Evolutionary conservation across 2,888 invertebrate genomes (phyloP), one percentile per base, ranked within the genome.

Genomic region (Caenorhabditis sp.): DNA sequence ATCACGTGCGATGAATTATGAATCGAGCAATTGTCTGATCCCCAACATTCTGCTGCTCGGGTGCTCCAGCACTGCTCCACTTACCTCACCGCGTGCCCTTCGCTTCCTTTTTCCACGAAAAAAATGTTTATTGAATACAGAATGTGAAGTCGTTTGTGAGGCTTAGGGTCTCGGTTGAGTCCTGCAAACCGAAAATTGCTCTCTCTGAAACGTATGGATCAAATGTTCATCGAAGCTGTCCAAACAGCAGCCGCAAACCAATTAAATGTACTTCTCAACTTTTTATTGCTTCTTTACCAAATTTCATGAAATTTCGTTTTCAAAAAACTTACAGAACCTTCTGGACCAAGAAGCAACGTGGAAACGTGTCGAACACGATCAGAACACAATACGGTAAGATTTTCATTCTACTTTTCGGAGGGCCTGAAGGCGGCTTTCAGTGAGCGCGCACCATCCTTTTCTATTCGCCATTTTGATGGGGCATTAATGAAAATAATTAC

Each of bases 51-150:
- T 59, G 15, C 37, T 41, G 39, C 39, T 30, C 45, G 22, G 39
- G 35, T 22, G 15, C 63, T 27, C 27, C 17, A 26, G 13, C 37
- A 26, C 30, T 53, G 46, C 65, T 65, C 58, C 70, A 58, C 43
- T 59, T 70, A 59, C 70, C 70, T 70, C 45, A 27, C 50, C 30
- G 41, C 37, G 20, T 70, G 53, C 59, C 53, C 45, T 59, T 59
- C 53, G 39, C 35, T 53, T 52, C 45, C 50, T 50, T 48, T 50
- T 52, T 52, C 43, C 50, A 32, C 45, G 39, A n/a, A 2, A 65
- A 65, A 70, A 70, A 53, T 70, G 70, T 70, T 70, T 70, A 70
- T 70, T 70, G 70, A 70, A 70, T 70, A 70, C 70, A 59, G 70
- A 70, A 70, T 70, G 70, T 46, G 53, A 70, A 70, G 70, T 68